Percentiles rank a stretch among this genome's conserved stretches.
Evolutionary conservation across 1,140 invertebrate genomes (phyloP).

Genomic region (Drosophila dunni): DNA sequence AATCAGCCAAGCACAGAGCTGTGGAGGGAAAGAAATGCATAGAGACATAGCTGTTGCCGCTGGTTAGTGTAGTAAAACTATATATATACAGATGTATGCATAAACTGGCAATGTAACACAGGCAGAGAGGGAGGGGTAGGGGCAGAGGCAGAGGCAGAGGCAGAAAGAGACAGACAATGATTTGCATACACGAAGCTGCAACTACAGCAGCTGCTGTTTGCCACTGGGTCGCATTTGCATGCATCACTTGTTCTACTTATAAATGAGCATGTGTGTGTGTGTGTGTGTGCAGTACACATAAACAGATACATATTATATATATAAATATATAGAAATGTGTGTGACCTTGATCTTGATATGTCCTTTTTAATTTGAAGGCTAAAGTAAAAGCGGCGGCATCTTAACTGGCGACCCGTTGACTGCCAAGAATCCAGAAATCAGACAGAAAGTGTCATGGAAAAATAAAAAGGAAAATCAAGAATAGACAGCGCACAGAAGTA

Average conservation of each 20-base stretch:
- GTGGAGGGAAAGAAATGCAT: conserved; percentile 3
- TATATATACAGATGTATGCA: neutral
- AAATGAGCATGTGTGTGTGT: conserved; percentile 17
- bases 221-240: conserved; percentile 28
- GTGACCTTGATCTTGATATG: conserved; percentile 42
- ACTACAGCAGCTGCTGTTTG: conserved; percentile 16
- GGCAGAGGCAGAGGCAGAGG: neutral
- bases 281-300: too few relatives aligned
- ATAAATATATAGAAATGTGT: neutral
- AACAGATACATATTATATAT: too few relatives aligned
- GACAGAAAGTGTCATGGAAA: neutral
- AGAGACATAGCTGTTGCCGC: conserved; percentile 9
- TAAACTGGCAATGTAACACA: conserved; percentile 23
- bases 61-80: conserved; percentile 6
- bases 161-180: conserved; percentile 40
- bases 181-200: conserved; percentile 40
- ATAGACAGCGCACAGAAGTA: neutral
- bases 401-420: conserved; percentile 9
- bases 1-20: conserved; percentile 28
- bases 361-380: conserved; percentile 5
- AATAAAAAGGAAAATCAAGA: neutral
- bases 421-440: neutral
- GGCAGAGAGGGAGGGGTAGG: neutral
- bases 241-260: conserved; percentile 50
- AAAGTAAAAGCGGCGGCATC: conserved; percentile 10